phyloP scores from a whole-genome alignment of 2,113 vertebrate species.

The Condylura cristata region DNA sequence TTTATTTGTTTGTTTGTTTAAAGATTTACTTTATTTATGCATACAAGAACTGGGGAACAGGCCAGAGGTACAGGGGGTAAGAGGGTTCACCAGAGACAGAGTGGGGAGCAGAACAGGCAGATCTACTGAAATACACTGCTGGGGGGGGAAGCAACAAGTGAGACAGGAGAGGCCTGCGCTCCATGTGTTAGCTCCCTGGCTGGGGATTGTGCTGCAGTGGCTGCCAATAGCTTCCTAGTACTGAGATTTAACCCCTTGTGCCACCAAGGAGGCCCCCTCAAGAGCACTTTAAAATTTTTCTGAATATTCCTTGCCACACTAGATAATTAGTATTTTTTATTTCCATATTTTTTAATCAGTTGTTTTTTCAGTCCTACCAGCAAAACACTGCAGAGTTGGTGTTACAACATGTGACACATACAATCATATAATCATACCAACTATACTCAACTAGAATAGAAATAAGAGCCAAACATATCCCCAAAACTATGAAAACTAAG shows the following conservation, averaged over 20 bases:
- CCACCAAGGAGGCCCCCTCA: too few species aligned
- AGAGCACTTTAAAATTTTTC: neutral
- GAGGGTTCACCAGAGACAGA: too few species aligned
- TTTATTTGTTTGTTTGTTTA: neutral
- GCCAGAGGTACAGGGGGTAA: too few species aligned
- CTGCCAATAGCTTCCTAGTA: too few species aligned
- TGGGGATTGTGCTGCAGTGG: too few species aligned
- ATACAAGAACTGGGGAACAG: too few species aligned
- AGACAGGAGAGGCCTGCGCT: too few species aligned
- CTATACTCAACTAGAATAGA: neutral
- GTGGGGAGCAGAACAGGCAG: too few species aligned
- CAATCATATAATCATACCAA: neutral
- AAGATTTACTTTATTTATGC: neutral
- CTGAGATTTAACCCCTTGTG: too few species aligned
- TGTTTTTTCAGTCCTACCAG: slow-evolving; percentile 43
- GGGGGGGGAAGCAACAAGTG: too few species aligned
- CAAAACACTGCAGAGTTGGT: slow-evolving; percentile 14
- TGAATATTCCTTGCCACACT: slow-evolving; percentile 9
- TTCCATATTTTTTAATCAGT: slow-evolving; percentile 18
- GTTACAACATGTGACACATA: neutral
- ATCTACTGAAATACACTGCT: too few species aligned
- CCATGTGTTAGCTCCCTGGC: too few species aligned
- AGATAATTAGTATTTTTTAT: neutral
- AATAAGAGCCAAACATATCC: neutral
- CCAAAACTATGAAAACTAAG: neutral